Evolutionary conservation across 2,888 invertebrate species (phyloP).

Genomic region (Drosophila prostipennis): DNA sequence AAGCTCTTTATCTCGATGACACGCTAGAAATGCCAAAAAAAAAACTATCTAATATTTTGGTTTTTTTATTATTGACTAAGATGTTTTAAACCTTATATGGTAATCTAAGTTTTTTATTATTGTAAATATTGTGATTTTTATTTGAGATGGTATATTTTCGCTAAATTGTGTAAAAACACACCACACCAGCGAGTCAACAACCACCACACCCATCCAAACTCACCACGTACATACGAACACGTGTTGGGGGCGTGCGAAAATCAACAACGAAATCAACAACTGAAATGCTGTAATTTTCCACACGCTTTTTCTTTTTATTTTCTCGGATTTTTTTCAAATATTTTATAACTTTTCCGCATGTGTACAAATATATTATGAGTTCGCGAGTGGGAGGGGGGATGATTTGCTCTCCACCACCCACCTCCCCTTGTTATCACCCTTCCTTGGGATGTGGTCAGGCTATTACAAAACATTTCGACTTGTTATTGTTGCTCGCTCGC

Average conservation of each 20-base stretch:
- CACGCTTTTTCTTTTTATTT: constrained; percentile 13
- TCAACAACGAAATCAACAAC: constrained; percentile 16
- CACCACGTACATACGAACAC: constrained; percentile 10
- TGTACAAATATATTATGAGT: constrained; percentile 35
- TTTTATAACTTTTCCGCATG: constrained; percentile 53
- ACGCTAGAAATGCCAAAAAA: neutral
- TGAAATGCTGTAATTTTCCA: constrained; percentile 45
- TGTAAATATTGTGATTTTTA: neutral
- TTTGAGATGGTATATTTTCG: neutral
- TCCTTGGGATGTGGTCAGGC: constrained; percentile 29
- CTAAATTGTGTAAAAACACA: neutral
- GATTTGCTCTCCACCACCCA: neutral
- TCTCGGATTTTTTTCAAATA: constrained; percentile 45
- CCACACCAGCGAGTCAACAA: neutral
- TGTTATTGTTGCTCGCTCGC: constrained; percentile 25
- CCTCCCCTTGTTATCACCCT: constrained; percentile 1
- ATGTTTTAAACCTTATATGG: no score
- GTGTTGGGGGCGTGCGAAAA: constrained; percentile 36
- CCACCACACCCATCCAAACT: constrained; percentile 12
- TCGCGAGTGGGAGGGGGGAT: constrained; percentile 18
- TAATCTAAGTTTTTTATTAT: neutral
- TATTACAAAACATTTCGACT: constrained; percentile 44
- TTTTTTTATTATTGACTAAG: no score
- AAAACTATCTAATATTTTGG: neutral
- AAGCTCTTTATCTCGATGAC: neutral